Evolutionary conservation across 2,113 vertebrate species (phyloP).

Genomic region (Chlorocebus sabaeus): DNA sequence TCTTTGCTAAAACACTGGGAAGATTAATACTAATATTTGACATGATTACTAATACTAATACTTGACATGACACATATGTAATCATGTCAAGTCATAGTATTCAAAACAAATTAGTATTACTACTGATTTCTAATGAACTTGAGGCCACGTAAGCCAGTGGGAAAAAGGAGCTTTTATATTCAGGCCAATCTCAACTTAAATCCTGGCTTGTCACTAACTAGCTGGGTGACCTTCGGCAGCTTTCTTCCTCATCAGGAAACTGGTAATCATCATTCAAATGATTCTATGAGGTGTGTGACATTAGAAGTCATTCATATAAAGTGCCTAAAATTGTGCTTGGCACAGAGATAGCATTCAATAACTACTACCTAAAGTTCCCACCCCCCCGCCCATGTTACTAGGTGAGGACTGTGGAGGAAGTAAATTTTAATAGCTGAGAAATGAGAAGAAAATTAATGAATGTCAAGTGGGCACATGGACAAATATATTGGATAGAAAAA

Average conservation of each 20-base stretch:
- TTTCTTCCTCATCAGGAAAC: not conserved
- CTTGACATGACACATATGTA: no score
- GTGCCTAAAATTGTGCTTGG: not conserved
- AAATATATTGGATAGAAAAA: not conserved
- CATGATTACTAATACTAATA: not conserved
- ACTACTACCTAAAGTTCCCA: not conserved
- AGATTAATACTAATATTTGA: not conserved
- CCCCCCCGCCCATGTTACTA: no score
- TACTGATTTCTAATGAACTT: not conserved
- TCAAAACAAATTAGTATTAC: constrained; percentile 37
- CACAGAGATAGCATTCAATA: not conserved
- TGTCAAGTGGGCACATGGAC: not conserved
- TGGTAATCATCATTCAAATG: not conserved
- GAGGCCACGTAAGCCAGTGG: not conserved
- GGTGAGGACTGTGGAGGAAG: fast-evolving
- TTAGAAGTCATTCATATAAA: not conserved
- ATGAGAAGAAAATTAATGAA: not conserved
- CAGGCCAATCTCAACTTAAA: not conserved
- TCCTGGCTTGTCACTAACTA: not conserved
- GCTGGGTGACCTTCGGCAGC: not conserved
- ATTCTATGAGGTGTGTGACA: not conserved
- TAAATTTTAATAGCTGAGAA: not conserved
- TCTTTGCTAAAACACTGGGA: not conserved
- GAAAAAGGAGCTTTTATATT: not conserved
- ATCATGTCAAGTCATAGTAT: not conserved